Percentiles rank a stretch among this genome's conserved stretches.
Conservation (phyloP, 2,888 invertebrate species). For the Biston stratarius region DNA sequence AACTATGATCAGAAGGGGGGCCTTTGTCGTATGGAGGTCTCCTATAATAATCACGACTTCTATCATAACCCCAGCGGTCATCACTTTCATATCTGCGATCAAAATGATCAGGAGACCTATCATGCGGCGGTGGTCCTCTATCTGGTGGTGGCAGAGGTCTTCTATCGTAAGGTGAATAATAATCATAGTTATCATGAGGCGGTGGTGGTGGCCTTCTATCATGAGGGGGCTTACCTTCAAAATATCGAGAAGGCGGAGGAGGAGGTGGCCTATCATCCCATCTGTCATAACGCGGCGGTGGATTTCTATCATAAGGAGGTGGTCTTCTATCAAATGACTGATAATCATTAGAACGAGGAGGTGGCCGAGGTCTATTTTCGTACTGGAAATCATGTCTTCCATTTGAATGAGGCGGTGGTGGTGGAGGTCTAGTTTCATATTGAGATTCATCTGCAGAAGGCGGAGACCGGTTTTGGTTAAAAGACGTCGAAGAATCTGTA, state of each 20-base stretch:
- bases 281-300: conserved; percentile 27
- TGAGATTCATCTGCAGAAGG: neutral
- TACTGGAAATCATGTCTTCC: neutral
- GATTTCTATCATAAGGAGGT: conserved; percentile 11
- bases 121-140: conserved; percentile 22
- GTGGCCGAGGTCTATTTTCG: conserved; percentile 12
- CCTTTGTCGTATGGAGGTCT: conserved; percentile 4
- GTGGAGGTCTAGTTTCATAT: conserved; percentile 8
- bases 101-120: conserved; percentile 26
- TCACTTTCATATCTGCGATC: conserved; percentile 24
- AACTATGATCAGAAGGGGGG: conserved; percentile 2
- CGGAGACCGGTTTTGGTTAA: neutral
- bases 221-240: conserved; percentile 31
- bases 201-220: conserved; percentile 39
- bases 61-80: conserved; percentile 13
- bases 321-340: conserved; percentile 9
- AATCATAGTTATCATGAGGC: conserved; percentile 27
- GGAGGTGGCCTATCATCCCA: conserved; percentile 32
- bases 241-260: conserved; percentile 29
- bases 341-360: conserved; percentile 4
- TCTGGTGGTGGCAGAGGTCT: conserved; percentile 21
- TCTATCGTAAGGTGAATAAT: conserved; percentile 28
- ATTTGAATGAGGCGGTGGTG: conserved; percentile 14
- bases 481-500: conserved; percentile 4
- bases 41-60: conserved; percentile 6